These are phyloP conservation scores for Drosophila watanabei DNA, from an alignment of 1,140 invertebrate species.

Conservation along the genomic window DNA sequence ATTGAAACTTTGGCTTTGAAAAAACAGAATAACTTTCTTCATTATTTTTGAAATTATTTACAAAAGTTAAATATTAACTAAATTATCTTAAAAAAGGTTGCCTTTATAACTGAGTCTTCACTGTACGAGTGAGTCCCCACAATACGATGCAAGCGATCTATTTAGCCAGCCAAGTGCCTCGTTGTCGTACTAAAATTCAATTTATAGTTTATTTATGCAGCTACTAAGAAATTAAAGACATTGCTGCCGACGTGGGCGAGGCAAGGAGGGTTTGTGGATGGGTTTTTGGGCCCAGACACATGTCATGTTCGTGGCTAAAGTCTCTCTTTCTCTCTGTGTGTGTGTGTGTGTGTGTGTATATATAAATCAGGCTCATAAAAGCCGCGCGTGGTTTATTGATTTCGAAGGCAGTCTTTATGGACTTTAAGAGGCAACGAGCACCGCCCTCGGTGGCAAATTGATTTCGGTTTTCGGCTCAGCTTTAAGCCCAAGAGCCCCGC, in stretches of 20 bases:
- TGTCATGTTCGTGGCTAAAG: slow-evolving; percentile 56
- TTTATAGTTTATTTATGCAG: slow-evolving; percentile 84
- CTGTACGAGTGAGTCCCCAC: slow-evolving; percentile 11
- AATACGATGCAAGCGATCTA: slow-evolving; percentile 46
- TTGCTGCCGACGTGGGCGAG: slow-evolving; percentile 32
- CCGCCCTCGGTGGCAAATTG: slow-evolving; percentile 55
- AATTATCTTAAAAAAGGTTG: not conserved
- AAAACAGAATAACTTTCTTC: not conserved
- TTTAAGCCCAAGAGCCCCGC: slow-evolving; percentile 30
- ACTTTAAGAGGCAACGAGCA: slow-evolving; percentile 46
- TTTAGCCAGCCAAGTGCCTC: slow-evolving; percentile 57
- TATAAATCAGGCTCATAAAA: slow-evolving; percentile 77
- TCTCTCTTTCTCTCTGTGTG: not conserved
- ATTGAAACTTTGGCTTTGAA: not conserved
- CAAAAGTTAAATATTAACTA: not conserved
- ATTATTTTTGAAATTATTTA: not conserved
- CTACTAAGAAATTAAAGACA: slow-evolving; percentile 82
- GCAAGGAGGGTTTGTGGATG: not conserved
- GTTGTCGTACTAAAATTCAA: slow-evolving; percentile 67
- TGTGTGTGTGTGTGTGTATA: not conserved
- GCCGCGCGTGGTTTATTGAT: slow-evolving; percentile 76
- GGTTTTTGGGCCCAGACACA: slow-evolving; percentile 63
- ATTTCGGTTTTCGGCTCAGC: slow-evolving; percentile 59
- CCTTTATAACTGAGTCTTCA: not conserved
- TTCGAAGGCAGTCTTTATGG: slow-evolving; percentile 72